Base-by-base conservation (phyloP, 2,797 vertebrate genomes). In the Nasua narica region DNA sequence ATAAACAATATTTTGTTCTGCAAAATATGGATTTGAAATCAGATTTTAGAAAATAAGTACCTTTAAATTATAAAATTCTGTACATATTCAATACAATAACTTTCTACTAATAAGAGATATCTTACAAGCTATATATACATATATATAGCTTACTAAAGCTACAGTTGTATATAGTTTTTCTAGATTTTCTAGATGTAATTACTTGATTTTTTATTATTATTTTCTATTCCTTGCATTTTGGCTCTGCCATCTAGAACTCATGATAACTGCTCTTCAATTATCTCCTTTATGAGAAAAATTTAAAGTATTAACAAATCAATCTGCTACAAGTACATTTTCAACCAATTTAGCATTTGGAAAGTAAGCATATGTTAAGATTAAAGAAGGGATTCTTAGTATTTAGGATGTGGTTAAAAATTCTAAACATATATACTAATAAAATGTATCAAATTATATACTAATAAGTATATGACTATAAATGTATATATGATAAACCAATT, bases 21-120 rank as follows among this genome's bases (percentile, higher is more conserved):
- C 52, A 90, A 81, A 83, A 88, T 74, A 70, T 9, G n/a, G 0
- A 27, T 65, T 29, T 74, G 8, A 25, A 88, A 91, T 2, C 1
- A 70, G 3, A 50, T 56, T 92, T 96, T 87, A 37, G 10, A 76
- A 95, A 76, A 94, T 52, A 82, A 87, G 12, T 40, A 91, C 50
- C 9, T 77, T 58, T 86, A 50, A 25, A 54, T 78, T 2, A 94
- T 35, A 90, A 54, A 60, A 54, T 29, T 91, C 23, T 40, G 32
- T 46, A 52, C 12, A 46, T 16, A 90, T 56, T 43, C 4, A 74
- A n/a, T 60, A 54, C 0, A 90, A 35, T 50, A 69, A 4, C 35
- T 79, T 78, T 85, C 74, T 52, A 56, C 1, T 90, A 93, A 35
- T 72, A 25, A 89, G 23, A 65, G 3, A 65, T 87, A 11, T 40